Conservation (phyloP, 2,113 vertebrate species). For the Actenoides hombroni region DNA sequence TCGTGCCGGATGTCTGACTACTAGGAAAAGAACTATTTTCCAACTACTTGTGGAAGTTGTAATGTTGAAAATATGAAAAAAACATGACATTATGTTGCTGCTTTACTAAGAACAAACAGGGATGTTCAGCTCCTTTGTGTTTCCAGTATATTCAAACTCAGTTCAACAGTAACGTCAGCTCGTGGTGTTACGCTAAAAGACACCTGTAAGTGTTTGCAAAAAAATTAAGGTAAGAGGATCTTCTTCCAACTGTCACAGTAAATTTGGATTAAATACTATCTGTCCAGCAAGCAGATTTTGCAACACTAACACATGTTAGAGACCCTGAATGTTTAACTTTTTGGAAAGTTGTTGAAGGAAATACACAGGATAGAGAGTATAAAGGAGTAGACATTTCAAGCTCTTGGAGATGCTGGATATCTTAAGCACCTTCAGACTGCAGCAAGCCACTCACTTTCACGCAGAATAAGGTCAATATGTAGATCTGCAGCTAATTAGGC, state of each 20-base stretch:
- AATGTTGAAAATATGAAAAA: slow-evolving; percentile 23
- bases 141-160: neutral
- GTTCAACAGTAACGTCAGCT: neutral
- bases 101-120: neutral
- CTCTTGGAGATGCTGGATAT: neutral
- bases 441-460: neutral
- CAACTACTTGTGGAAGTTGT: neutral
- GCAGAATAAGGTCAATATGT: neutral
- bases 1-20: neutral
- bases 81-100: neutral
- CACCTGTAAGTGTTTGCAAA: neutral
- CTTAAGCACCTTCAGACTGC: neutral
- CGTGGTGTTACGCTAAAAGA: neutral
- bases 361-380: fast-evolving
- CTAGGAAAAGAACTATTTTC: neutral
- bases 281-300: neutral
- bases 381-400: fast-evolving
- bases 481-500: neutral
- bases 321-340: neutral
- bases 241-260: neutral
- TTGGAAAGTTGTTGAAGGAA: neutral
- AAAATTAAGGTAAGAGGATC: neutral
- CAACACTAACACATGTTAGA: neutral
- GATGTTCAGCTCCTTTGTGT: neutral
- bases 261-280: neutral